Evolutionary conservation across 2,113 vertebrate genomes (phyloP).

Genomic region (Bostrychus sinensis): DNA sequence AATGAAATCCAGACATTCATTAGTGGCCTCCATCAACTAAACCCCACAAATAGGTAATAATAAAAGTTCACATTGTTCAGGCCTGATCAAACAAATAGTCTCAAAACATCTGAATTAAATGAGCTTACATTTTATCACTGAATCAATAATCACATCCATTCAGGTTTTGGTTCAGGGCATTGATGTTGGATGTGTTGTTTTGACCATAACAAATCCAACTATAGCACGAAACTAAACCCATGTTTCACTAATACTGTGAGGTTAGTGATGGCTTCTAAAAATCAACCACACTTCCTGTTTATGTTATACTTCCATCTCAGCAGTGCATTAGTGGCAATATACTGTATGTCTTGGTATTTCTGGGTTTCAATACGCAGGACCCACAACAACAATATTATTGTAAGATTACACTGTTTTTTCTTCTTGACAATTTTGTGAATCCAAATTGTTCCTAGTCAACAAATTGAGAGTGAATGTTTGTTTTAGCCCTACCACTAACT

Average conservation of each 20-base stretch:
- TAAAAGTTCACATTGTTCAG: not conserved
- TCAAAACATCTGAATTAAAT: not conserved
- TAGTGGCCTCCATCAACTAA: constrained; percentile 4
- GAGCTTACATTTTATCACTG: not conserved
- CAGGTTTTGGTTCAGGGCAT: too few species aligned
- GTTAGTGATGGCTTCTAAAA: not conserved
- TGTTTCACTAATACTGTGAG: not conserved
- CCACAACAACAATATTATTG: too few species aligned
- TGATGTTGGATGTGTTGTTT: too few species aligned
- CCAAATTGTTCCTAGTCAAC: too few species aligned
- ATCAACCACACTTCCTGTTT: constrained; percentile 44
- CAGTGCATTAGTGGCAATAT: not conserved
- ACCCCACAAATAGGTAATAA: not conserved
- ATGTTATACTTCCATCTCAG: not conserved
- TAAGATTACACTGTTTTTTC: too few species aligned
- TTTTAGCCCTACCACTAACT: too few species aligned
- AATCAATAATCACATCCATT: too few species aligned
- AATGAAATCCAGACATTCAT: constrained; percentile 34
- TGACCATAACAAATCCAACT: too few species aligned
- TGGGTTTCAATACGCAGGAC: too few species aligned
- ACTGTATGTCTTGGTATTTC: too few species aligned
- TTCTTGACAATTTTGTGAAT: too few species aligned
- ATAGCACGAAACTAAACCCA: not conserved
- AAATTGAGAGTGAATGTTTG: too few species aligned
- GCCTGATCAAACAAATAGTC: not conserved